Base-by-base conservation (phyloP, 1,140 invertebrate genomes). In the Batillaria attramentaria region DNA sequence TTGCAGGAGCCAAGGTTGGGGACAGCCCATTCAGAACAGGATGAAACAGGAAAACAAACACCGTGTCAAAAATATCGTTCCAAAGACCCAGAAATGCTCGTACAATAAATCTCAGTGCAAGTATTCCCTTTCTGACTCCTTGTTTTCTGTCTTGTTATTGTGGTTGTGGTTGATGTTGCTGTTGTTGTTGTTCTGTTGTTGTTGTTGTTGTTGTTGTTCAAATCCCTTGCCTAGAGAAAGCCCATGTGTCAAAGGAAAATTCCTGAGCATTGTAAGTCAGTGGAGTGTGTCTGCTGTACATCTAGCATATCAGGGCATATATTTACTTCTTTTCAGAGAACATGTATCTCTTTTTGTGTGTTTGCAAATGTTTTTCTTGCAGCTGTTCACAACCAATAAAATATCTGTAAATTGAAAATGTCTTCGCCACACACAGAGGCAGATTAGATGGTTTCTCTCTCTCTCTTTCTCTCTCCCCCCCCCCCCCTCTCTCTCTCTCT, bases 1-100 rank as follows among this genome's bases (percentile, higher is more conserved):
- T 41, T 70, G 39, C 68, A 70, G 68, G 68, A 24, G 68, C 68
- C 0, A 70, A 70, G 41, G 24, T 70, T 13, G 68, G 68, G 28
- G 28, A 4, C 28, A 2, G 8, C n/a, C 37, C 68, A 20, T 18
- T 10, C 5, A 39, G 68, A 70, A 41, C n/a, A 1, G 37, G 41
- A 41, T 60, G 3, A 60, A 60, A 60, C 24, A n/a, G n/a, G n/a
- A n/a, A n/a, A n/a, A n/a, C n/a, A n/a, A n/a, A n/a, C n/a, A n/a
- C n/a, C n/a, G n/a, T n/a, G n/a, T n/a, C n/a, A n/a, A n/a, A n/a
- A n/a, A n/a, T n/a, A n/a, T n/a, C n/a, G n/a, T n/a, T n/a, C n/a
- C n/a, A n/a, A n/a, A n/a, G n/a, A n/a, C n/a, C n/a, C n/a, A n/a
- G n/a, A n/a, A n/a, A n/a, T n/a, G n/a, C n/a, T n/a, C n/a, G n/a